Evolutionary conservation across 1,140 invertebrate species (phyloP).

Genomic region (Micrasema minimum): DNA sequence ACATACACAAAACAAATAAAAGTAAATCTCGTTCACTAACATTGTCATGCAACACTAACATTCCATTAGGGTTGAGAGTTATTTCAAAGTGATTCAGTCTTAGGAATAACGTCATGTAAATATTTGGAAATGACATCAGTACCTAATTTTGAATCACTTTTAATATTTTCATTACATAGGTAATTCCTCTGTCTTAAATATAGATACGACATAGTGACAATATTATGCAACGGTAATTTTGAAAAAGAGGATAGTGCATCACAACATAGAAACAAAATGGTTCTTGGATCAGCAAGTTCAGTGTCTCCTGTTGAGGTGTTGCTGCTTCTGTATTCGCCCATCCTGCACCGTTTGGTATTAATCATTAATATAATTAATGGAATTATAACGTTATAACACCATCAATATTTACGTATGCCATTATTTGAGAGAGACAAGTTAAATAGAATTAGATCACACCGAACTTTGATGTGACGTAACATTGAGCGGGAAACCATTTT

Average conservation of each 20-base stretch:
- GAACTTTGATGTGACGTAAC: no score
- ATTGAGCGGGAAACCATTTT: no score
- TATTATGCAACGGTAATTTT: constrained; percentile 14
- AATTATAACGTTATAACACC: constrained; percentile 29
- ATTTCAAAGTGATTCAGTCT: no score
- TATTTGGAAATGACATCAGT: no score
- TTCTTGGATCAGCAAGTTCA: constrained; percentile 18
- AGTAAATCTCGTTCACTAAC: constrained; percentile 6
- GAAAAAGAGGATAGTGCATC: constrained; percentile 26
- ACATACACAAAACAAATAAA: no score
- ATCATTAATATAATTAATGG: constrained; percentile 29
- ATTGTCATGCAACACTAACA: constrained; percentile 24
- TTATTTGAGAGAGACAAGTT: no score
- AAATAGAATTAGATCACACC: no score
- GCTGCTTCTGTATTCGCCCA: constrained; percentile 8
- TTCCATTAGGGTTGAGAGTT: background rate
- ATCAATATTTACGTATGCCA: constrained; percentile 21
- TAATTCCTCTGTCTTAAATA: no score
- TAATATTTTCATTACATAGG: no score
- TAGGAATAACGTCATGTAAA: no score
- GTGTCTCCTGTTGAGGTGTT: constrained; percentile 7
- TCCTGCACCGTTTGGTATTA: constrained; percentile 30
- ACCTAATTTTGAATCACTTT: no score
- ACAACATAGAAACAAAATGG: constrained; percentile 17
- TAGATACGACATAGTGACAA: background rate